Conservation (phyloP, 2,888 invertebrate genomes). For the Entomobrya multifasciata region DNA sequence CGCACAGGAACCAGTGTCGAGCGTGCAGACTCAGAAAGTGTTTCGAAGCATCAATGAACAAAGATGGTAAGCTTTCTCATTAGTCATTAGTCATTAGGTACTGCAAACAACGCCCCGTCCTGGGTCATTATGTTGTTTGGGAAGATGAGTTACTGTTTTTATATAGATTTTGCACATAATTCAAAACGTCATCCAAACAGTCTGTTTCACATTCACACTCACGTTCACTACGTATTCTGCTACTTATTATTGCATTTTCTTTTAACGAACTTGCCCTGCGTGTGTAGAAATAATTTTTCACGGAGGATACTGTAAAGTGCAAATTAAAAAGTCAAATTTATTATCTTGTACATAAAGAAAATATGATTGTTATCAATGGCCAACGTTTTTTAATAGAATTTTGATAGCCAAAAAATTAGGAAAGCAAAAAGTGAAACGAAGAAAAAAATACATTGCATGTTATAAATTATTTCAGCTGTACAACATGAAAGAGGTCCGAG, state of each 20-base stretch:
- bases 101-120: too few species aligned
- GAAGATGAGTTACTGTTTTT: too few species aligned
- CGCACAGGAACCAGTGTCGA: conserved; percentile 97
- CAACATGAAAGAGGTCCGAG: conserved; percentile 98
- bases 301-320: not conserved
- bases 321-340: conserved; percentile 60
- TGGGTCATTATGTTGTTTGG: too few species aligned
- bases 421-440: conserved; percentile 59
- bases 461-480: conserved; percentile 86
- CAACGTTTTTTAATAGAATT: conserved; percentile 18
- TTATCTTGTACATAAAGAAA: not conserved
- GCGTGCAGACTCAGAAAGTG: conserved; percentile 97
- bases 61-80: conserved; percentile 91
- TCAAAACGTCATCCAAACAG: too few species aligned
- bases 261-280: too few species aligned
- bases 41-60: conserved; percentile 98
- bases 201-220: too few species aligned
- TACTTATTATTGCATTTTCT: too few species aligned
- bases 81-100: too few species aligned
- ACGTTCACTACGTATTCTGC: too few species aligned
- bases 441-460: too few species aligned
- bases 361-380: not conserved
- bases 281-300: conserved; percentile 13
- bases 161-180: too few species aligned
- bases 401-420: conserved; percentile 56